A percentile compares a stretch with the other conserved stretches of the same genome.
phyloP scores from a whole-genome alignment of 1,140 invertebrate genomes.

The Pseudoatta argentina region DNA sequence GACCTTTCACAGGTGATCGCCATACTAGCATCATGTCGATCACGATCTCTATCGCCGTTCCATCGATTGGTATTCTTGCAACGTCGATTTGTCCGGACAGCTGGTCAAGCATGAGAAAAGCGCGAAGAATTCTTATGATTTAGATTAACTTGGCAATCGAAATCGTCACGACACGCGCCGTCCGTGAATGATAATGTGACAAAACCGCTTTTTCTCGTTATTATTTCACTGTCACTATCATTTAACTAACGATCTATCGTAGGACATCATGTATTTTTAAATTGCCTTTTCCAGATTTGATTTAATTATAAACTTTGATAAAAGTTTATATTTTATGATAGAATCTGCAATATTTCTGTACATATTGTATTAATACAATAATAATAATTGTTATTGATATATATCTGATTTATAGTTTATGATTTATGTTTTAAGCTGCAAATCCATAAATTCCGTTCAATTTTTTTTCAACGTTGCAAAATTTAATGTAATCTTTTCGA shows the following conservation, averaged over 20 bases:
- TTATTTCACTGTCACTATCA: not conserved
- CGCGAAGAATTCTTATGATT: conserved; percentile 66
- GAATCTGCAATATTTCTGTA: no score
- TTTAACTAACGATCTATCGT: not conserved
- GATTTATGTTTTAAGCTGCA: not conserved
- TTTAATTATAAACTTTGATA: not conserved
- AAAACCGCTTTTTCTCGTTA: not conserved
- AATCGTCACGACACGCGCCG: conserved; percentile 31
- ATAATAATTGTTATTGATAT: not conserved
- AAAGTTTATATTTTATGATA: no score
- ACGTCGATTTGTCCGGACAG: conserved; percentile 28
- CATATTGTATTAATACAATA: not conserved
- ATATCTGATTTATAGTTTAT: not conserved
- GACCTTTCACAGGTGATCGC: conserved; percentile 42
- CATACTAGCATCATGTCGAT: conserved; percentile 60
- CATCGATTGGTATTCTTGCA: conserved; percentile 69
- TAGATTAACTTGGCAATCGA: conserved; percentile 54
- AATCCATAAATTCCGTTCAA: not conserved
- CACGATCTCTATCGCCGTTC: conserved; percentile 70
- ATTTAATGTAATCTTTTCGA: not conserved
- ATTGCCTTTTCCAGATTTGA: not conserved
- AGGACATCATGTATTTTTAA: not conserved
- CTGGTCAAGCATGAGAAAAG: conserved; percentile 70
- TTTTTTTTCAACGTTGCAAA: not conserved
- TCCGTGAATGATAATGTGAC: conserved; percentile 31